Evolutionary conservation across 2,797 vertebrate genomes (phyloP).

Genomic region (Neosilurus hyrtlii): DNA sequence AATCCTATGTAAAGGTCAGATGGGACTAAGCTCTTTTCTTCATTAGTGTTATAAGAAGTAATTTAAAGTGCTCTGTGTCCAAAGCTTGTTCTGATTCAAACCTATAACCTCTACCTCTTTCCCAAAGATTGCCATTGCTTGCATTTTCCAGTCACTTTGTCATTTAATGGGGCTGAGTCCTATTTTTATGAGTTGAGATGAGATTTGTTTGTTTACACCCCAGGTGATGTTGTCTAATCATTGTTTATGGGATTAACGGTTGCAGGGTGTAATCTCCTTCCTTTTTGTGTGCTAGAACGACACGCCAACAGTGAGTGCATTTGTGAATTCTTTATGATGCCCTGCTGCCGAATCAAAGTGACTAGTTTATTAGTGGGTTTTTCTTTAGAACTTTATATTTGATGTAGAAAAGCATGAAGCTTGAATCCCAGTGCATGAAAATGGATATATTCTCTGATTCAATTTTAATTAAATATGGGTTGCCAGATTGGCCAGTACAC

Average conservation of each 20-base stretch:
- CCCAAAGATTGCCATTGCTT: background rate
- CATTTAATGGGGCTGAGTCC: background rate
- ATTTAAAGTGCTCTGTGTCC: background rate
- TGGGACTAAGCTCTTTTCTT: background rate
- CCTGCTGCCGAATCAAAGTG: slow-evolving; percentile 11
- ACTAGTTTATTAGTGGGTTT: slow-evolving; percentile 7
- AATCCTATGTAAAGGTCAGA: background rate
- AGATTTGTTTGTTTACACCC: slow-evolving; percentile 57
- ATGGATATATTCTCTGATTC: background rate
- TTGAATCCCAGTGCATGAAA: slow-evolving; percentile 2
- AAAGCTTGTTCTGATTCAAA: background rate
- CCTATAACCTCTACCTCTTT: slow-evolving; percentile 18
- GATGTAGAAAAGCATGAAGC: background rate
- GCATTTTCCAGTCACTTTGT: slow-evolving; percentile 10
- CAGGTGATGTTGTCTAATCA: slow-evolving; percentile 50
- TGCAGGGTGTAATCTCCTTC: slow-evolving; percentile 43
- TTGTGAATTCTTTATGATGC: slow-evolving; percentile 29
- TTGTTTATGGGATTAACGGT: slow-evolving; percentile 47
- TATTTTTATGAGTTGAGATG: slow-evolving; percentile 41
- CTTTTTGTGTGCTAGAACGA: slow-evolving; percentile 28
- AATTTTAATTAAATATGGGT: slow-evolving; percentile 25
- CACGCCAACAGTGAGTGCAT: slow-evolving; percentile 17
- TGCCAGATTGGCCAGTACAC: slow-evolving; percentile 45
- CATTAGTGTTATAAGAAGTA: background rate
- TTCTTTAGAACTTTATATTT: slow-evolving; percentile 23